These are phyloP conservation scores for Scolopax rusticola DNA, from an alignment of 2,797 vertebrate genomes.

Conservation along the genomic window DNA sequence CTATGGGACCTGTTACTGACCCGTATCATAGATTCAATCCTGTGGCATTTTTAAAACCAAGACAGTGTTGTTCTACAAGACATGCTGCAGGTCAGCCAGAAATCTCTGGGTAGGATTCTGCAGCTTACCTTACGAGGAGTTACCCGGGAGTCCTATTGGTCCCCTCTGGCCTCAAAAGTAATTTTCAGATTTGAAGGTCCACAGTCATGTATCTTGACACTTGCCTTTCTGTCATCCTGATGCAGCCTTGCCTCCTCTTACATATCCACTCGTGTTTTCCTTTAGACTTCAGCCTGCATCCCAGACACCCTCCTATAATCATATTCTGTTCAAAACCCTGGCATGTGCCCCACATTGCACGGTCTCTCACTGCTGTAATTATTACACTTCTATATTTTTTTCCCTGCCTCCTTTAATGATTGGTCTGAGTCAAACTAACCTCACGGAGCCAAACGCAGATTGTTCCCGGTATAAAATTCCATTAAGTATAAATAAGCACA, in stretches of 20 bases:
- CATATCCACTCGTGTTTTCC: fast-evolving
- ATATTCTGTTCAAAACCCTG: not conserved
- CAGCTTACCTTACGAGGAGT: not conserved
- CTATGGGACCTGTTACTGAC: not conserved
- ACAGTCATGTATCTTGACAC: fast-evolving
- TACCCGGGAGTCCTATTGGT: not conserved
- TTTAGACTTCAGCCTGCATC: not conserved
- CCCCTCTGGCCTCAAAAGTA: not conserved
- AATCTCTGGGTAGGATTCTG: not conserved
- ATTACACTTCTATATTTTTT: not conserved
- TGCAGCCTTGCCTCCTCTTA: not conserved
- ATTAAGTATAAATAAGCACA: not conserved
- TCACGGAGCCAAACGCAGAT: not conserved
- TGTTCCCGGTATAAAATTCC: not conserved
- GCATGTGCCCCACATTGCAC: fast-evolving
- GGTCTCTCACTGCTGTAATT: not conserved
- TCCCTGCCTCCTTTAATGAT: not conserved
- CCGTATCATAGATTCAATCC: not conserved
- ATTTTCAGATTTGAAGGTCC: not conserved
- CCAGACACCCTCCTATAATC: not conserved
- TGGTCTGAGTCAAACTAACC: not conserved
- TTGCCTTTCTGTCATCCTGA: not conserved
- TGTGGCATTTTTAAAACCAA: not conserved
- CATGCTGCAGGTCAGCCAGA: not conserved
- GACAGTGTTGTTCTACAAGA: not conserved